A percentile compares a stretch with the other conserved stretches of the same genome.
phyloP scores from a whole-genome alignment of 2,888 invertebrate genomes.

The Drosophila planitibia region DNA sequence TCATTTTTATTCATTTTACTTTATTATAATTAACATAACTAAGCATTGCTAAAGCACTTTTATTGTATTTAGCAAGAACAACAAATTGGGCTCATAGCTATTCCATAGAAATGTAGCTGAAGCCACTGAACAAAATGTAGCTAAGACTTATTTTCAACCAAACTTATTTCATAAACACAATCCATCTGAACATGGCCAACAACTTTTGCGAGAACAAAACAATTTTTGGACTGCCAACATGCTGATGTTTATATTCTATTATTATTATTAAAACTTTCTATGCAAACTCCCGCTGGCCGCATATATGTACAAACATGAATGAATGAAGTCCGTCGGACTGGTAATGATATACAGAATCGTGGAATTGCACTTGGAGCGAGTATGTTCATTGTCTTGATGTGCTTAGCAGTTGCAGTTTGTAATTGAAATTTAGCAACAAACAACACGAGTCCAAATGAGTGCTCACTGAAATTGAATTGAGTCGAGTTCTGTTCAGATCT shows the following conservation, averaged over 20 bases:
- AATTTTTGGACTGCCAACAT: constrained; percentile 31
- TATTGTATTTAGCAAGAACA: neutral
- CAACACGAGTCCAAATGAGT: constrained; percentile 27
- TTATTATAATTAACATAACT: neutral
- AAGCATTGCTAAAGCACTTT: neutral
- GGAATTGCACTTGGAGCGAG: constrained; percentile 10
- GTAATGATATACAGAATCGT: constrained; percentile 35
- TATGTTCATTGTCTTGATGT: constrained; percentile 67
- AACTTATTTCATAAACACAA: neutral
- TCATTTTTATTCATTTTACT: neutral
- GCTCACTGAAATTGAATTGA: constrained; percentile 43
- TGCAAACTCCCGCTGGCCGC: constrained; percentile 34
- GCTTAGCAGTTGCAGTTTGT: constrained; percentile 71
- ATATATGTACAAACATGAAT: neutral
- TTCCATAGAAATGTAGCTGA: neutral
- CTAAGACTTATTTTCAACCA: neutral
- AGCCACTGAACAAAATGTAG: neutral
- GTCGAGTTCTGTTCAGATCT: constrained; percentile 27
- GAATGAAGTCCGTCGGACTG: constrained; percentile 18
- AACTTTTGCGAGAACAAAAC: constrained; percentile 32
- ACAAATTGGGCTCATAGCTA: neutral
- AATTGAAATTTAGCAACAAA: constrained; percentile 79
- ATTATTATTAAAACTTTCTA: constrained; percentile 29
- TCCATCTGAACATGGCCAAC: constrained; percentile 24
- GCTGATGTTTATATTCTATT: constrained; percentile 15